phyloP scores from a whole-genome alignment of 2,113 vertebrate species.

The Salvelinus alpinus region DNA sequence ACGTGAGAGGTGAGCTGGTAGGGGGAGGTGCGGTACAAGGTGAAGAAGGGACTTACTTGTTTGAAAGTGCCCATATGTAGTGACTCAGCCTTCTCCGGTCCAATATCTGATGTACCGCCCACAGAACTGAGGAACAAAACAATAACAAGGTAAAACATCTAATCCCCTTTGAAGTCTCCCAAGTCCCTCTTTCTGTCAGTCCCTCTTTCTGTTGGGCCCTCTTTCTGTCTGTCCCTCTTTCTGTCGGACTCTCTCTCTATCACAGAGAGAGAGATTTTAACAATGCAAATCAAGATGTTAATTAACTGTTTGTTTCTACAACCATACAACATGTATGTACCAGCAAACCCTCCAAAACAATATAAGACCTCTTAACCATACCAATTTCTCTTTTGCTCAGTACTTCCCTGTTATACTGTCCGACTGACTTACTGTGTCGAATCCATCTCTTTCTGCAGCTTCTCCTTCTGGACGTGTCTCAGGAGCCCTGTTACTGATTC shows the following conservation, averaged over 20 bases:
- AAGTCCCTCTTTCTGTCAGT: too few species aligned
- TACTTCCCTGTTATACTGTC: neutral
- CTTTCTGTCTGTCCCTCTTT: too few species aligned
- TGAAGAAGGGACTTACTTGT: conserved; percentile 79
- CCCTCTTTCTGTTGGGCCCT: too few species aligned
- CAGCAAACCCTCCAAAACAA: too few species aligned
- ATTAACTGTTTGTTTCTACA: too few species aligned
- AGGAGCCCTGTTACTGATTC: conserved; percentile 66
- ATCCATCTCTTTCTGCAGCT: conserved; percentile 73
- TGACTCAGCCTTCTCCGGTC: conserved; percentile 58
- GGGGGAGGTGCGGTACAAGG: conserved; percentile 67
- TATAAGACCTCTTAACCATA: neutral
- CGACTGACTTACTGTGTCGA: neutral
- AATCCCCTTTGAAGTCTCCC: neutral
- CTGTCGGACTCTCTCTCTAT: too few species aligned
- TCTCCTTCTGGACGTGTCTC: conserved; percentile 77
- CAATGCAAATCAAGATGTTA: too few species aligned
- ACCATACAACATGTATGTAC: too few species aligned
- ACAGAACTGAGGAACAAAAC: conserved; percentile 45
- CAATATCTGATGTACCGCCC: conserved; percentile 47
- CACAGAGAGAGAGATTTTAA: too few species aligned
- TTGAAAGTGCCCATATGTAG: conserved; percentile 57
- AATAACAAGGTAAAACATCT: neutral
- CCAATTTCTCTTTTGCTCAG: neutral
- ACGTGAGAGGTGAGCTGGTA: conserved; percentile 61